Conservation (phyloP, 2,113 vertebrate genomes). For the Nestor notabilis region DNA sequence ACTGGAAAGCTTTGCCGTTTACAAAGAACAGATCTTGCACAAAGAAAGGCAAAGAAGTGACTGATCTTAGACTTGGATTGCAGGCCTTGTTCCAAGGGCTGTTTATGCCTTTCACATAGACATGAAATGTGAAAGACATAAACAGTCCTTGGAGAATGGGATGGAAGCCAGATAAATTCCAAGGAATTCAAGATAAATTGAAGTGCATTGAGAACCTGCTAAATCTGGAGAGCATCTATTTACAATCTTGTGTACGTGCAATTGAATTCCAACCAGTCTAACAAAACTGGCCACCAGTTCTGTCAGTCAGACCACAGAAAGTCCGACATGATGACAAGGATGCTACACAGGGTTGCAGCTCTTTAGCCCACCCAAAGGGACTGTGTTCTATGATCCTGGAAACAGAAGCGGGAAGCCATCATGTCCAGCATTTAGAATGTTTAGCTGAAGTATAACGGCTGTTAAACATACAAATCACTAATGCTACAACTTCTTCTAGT, state of each 20-base stretch:
- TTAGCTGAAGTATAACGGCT: not conserved
- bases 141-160: conserved; percentile 21
- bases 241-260: rapidly evolving
- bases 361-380: not conserved
- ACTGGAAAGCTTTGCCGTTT: not conserved
- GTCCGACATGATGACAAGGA: not conserved
- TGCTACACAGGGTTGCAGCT: not conserved
- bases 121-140: not conserved
- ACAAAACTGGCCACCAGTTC: not conserved
- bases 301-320: not conserved
- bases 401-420: not conserved
- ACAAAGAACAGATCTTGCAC: not conserved
- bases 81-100: conserved; percentile 1
- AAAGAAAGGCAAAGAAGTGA: not conserved
- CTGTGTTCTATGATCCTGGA: not conserved
- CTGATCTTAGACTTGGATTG: not conserved
- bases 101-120: not conserved
- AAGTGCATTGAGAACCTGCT: not conserved
- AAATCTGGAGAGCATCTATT: not conserved
- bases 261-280: not conserved
- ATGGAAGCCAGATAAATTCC: not conserved
- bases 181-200: not conserved
- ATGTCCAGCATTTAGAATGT: not conserved
- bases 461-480: not conserved
- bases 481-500: not conserved